Base-by-base conservation (phyloP, 2,797 vertebrate genomes). In the Syngnathus acus region DNA sequence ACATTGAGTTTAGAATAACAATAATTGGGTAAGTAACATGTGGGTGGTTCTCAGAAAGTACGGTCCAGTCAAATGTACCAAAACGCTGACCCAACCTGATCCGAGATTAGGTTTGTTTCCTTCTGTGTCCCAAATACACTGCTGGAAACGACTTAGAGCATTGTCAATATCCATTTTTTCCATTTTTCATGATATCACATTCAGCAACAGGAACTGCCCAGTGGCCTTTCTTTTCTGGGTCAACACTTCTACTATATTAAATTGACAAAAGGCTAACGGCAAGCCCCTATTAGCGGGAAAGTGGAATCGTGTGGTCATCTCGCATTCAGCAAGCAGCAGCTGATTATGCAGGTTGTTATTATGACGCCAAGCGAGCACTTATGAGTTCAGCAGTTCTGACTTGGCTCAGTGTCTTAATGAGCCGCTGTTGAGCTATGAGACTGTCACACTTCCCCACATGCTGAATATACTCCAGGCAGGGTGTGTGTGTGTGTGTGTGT, bases 351-450 rank as follows among this genome's bases (percentile, higher is more conserved):
- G 19, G 8, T 51, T 47, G 5, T 47, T 17, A 16, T 47, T 47
- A 1, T 17, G 14, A 7, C 19, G 47, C 6, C 8, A n/a, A n/a
- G 50, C 19, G 37, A 59, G 32, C 16, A 5, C 59, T 10, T 10
- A 43, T 10, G 26, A 62, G 62, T 62, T 68, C 19, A 50, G 48
- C 45, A 1, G 40, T 45, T 45, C 13, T 66, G 71, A 63, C 62
- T 69, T 63, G 61, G 3, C 54, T 74, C 45, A 70, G 70, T 0
- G 11, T 81, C 72, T 40, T 86, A 78, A 87, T 82, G 71, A 84
- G 71, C 72, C 70, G 61, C 68, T 81, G 78, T 79, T 75, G 80
- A 82, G 71, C 75, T 80, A 79, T 78, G 76, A 78, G 76, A 58
- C 71, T 72, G 69, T 77, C 72, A 67, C 64, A 40, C 70, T 84